These are phyloP conservation scores for Lasioglossum vierecki DNA, from an alignment of 2,888 invertebrate genomes.

Conservation along the genomic window DNA sequence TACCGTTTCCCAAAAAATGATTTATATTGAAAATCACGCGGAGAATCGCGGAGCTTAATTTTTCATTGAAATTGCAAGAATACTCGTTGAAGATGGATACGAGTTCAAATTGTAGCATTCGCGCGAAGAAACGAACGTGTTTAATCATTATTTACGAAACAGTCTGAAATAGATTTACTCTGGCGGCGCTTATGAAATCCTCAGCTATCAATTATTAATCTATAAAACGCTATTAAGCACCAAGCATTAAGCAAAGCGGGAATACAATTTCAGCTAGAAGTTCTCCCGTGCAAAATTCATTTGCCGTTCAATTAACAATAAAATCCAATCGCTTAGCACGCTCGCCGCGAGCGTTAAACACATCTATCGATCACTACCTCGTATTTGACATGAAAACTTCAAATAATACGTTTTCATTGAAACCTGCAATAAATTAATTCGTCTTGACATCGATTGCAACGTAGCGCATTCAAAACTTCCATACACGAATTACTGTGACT, in stretches of 20 bases:
- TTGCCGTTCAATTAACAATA: neutral
- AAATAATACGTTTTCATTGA: neutral
- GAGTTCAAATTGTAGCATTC: neutral
- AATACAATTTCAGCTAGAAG: neutral
- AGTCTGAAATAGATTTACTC: neutral
- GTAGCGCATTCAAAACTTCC: neutral
- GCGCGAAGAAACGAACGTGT: neutral
- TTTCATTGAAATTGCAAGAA: neutral
- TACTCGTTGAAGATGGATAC: neutral
- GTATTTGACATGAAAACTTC: neutral
- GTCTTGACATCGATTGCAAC: neutral
- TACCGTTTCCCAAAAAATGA: too few relatives aligned
- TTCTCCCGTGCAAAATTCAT: neutral
- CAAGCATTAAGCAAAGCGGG: neutral
- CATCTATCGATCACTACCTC: neutral
- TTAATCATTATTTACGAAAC: neutral
- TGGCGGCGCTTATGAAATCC: neutral
- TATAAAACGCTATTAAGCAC: neutral
- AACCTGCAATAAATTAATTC: neutral
- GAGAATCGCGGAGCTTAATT: neutral
- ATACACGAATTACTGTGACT: neutral
- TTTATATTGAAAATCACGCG: neutral
- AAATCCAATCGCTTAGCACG: neutral
- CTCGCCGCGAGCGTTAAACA: neutral
- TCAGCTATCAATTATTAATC: neutral